Evolutionary conservation across 2,797 vertebrate genomes (phyloP), one percentile per base, ranked within the genome.

Genomic region (Alfaro cultratus): DNA sequence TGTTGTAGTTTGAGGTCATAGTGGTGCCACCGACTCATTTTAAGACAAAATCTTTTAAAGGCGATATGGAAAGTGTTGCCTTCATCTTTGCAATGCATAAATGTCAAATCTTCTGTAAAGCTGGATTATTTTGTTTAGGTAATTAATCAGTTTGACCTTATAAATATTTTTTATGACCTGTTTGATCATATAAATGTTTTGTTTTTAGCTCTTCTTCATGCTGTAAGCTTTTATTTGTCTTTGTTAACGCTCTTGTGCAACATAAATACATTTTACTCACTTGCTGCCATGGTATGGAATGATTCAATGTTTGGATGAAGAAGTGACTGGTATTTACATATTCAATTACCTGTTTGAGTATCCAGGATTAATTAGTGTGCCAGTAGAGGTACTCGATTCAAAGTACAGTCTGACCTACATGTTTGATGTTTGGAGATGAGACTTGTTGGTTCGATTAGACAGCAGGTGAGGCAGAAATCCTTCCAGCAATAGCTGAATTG

Each of bases 401-500:
- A 34, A 36, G n/a, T 64, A 21, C 60, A 77, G 78, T 78, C 9
- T 16, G 51, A 73, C 68, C 73, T 36, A 62, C 64, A 74, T n/a
- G 64, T 34, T 67, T n/a, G 49, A 15, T 53, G 45, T 53, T 75
- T 79, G 75, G 55, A 29, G 55, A 62, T 62, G 60, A 62, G 73
- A 60, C 43, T 82, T 55, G 64, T 80, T 77, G 26, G 80, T 73
- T 47, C 74, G 77, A 79, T 70, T 79, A 83, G 46, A 21, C 34
- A 78, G 75, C 78, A 79, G 88, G 75, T 83, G 87, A 88, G 55
- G 90, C 87, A 88, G 82, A 89, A 89, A 84, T 73, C 76, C 84
- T 78, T 76, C 31, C 6, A 77, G 79, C 74, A 62, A 75, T 34
- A 39, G 74, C 64, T 31, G 80, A 72, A 78, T 79, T 36, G 26